A percentile compares a stretch with the other conserved stretches of the same genome.
These are phyloP conservation scores for Lasioglossum baleicum DNA, from an alignment of 1,140 invertebrate species.

Conservation along the genomic window DNA sequence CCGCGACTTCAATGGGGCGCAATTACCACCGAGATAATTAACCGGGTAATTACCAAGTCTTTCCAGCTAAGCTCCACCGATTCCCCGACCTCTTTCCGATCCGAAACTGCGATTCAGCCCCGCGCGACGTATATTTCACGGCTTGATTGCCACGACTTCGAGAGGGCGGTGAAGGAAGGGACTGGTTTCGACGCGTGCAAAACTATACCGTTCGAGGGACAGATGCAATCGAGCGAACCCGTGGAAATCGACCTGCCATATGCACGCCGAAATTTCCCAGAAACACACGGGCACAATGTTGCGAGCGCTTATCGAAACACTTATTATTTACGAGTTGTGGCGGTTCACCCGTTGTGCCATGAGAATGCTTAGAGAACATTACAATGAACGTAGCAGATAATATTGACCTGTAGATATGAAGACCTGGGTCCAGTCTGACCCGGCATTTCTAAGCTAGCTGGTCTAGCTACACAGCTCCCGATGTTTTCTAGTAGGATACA, in stretches of 20 bases:
- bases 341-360: no score
- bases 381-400: no score
- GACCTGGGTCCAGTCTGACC: no score
- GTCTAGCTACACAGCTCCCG: no score
- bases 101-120: neutral
- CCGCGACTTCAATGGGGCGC: neutral
- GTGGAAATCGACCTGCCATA: neutral
- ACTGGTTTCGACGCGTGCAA: neutral
- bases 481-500: no score
- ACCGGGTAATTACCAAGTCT: neutral
- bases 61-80: neutral
- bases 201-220: neutral
- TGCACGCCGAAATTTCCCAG: neutral
- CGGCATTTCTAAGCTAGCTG: no score
- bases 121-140: neutral
- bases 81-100: neutral
- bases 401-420: no score
- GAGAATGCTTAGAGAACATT: no score
- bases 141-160: neutral
- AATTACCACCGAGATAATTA: slow-evolving; percentile 2
- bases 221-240: neutral
- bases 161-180: neutral
- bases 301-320: no score
- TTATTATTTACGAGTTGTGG: no score
- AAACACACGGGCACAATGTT: neutral